Percentiles rank a stretch among this genome's conserved stretches.
These are phyloP conservation scores for Hypothenemus hampei DNA, from an alignment of 1,140 invertebrate genomes.

Conservation along the genomic window DNA sequence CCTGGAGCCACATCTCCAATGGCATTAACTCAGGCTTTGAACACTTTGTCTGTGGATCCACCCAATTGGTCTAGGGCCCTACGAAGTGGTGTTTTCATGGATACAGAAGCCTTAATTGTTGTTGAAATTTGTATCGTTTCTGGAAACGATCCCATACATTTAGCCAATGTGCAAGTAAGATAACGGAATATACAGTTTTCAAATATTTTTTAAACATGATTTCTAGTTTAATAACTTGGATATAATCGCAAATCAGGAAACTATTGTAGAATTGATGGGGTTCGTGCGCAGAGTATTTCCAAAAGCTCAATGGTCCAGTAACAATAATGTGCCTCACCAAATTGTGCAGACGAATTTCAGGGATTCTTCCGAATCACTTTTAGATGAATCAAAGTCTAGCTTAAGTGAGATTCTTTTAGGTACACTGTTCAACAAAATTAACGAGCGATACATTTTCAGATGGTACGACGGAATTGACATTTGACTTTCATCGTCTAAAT, in stretches of 20 bases:
- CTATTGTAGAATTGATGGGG: constrained; percentile 85
- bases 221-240: constrained; percentile 82
- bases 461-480: constrained; percentile 68
- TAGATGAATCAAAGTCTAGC: constrained; percentile 30
- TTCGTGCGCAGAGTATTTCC: constrained; percentile 75
- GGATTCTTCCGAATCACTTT: constrained; percentile 32
- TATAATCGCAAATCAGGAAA: constrained; percentile 95
- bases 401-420: constrained; percentile 23
- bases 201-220: neutral
- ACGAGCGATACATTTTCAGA: constrained; percentile 27
- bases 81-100: constrained; percentile 37
- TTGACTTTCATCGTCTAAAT: constrained; percentile 89
- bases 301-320: constrained; percentile 39
- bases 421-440: neutral
- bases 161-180: constrained; percentile 68
- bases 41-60: constrained; percentile 37
- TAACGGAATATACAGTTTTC: neutral
- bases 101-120: constrained; percentile 79
- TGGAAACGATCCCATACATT: constrained; percentile 61
- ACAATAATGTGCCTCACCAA: constrained; percentile 37
- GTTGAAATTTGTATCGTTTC: constrained; percentile 74
- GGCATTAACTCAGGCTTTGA: constrained; percentile 56
- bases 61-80: constrained; percentile 23
- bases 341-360: constrained; percentile 24
- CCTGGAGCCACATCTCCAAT: constrained; percentile 52